Conservation (phyloP, 2,113 vertebrate genomes). For the Amblyornis subalaris region DNA sequence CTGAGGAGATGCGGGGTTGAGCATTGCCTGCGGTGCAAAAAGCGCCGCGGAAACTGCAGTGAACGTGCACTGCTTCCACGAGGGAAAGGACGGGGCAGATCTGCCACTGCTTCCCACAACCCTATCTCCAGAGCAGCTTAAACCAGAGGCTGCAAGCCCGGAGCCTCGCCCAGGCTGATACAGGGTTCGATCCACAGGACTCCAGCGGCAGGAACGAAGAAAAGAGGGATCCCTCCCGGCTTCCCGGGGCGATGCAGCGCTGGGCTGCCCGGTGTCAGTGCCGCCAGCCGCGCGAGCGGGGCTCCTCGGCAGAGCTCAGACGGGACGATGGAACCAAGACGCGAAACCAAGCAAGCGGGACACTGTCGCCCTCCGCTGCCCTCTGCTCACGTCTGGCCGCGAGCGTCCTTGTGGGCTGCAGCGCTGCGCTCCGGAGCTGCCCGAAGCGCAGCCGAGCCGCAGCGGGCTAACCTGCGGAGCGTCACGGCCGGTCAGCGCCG, state of each 20-base stretch:
- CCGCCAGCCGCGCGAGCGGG: not conserved
- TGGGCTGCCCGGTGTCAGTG: not conserved
- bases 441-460: not conserved
- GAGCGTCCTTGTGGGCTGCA: not conserved
- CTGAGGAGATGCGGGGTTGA: accelerated
- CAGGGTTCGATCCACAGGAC: not conserved
- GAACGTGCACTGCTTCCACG: accelerated
- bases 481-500: not conserved
- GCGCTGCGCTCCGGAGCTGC: not conserved
- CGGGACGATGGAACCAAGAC: not conserved
- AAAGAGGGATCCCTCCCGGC: not conserved
- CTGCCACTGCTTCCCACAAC: not conserved
- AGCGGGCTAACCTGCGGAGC: not conserved
- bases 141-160: not conserved
- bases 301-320: not conserved
- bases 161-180: not conserved
- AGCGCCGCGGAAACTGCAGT: not conserved
- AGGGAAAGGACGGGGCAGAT: not conserved
- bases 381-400: not conserved
- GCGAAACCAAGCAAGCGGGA: not conserved
- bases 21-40: not conserved
- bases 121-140: not conserved
- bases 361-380: not conserved
- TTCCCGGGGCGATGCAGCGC: not conserved
- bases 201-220: not conserved